phyloP scores from a whole-genome alignment of 2,888 invertebrate genomes.

The Isoperla grammatica region DNA sequence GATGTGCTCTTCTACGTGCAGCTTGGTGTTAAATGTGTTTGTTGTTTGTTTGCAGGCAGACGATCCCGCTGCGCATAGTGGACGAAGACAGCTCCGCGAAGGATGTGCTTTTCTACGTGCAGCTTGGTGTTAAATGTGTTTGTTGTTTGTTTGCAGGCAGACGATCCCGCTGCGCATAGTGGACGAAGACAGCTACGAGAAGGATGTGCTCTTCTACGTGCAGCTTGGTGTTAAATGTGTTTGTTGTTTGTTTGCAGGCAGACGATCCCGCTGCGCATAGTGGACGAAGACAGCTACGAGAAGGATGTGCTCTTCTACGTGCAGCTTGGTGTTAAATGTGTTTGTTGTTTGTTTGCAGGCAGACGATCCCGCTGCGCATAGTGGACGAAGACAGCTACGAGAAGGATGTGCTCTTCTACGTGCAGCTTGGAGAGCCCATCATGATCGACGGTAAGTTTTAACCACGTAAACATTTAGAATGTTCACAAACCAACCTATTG shows the following conservation, averaged over 20 bases:
- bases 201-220: constrained; percentile 89
- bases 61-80: constrained; percentile 77
- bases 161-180: constrained; percentile 78
- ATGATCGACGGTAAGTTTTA: constrained; percentile 72
- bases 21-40: constrained; percentile 59
- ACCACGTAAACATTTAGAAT: too few species aligned
- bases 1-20: constrained; percentile 90
- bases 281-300: constrained; percentile 97
- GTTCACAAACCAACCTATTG: too few species aligned
- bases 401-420: constrained; percentile 89
- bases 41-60: constrained; percentile 66
- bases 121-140: too few species aligned
- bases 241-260: constrained; percentile 66
- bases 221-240: too few species aligned
- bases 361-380: constrained; percentile 77
- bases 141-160: constrained; percentile 81
- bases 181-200: constrained; percentile 97
- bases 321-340: constrained; percentile 72
- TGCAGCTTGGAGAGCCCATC: constrained; percentile 85
- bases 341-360: constrained; percentile 60
- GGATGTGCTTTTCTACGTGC: constrained; percentile 87
- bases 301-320: constrained; percentile 92
- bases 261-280: constrained; percentile 75
- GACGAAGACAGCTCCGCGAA: constrained; percentile 99
- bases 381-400: constrained; percentile 98